Evolutionary conservation across 1,140 invertebrate species (phyloP), one percentile per base, ranked within the genome.

Genomic region (Nasonia giraulti): DNA sequence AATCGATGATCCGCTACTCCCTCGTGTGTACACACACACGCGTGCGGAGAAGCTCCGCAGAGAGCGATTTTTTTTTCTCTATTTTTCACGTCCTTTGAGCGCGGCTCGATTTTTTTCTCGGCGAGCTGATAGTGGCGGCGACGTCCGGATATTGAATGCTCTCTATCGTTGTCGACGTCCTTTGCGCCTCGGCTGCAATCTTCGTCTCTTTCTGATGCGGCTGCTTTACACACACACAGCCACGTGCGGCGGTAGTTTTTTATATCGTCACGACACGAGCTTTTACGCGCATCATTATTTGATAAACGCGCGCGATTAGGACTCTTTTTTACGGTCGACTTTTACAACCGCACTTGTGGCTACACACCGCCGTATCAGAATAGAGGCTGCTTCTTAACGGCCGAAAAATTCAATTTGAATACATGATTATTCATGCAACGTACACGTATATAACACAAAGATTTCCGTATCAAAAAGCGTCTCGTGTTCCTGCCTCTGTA

Each of bases 71-170:
- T 62, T 62, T 62, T 62, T 62, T 62, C 17, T 62, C 17, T 62
- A 62, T 62, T 62, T n/a, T n/a, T 7, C 20, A 62, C 55, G 20
- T 31, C 80, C 69, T 82, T 55, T 82, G 44, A 47, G 80, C 86
- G 6, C 23, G 12, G 37, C 50, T 80, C 66, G 37, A 80, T 66
- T 80, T 80, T 44, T 69, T 31, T 69, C 33, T 71, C 55, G 55
- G 17, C 55, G 55, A 62, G 6, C 55, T n/a, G 55, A 62, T 62
- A 62, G 17, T 14, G 47, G 14, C 47, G 47, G 47, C 20, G 55
- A 62, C 83, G 68, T 23, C 77, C 78, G 83, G 83, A 85, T 85
- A 85, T 85, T 85, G 71, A 81, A 80, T 85, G 73, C 55, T 68
- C 55, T 68, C 79, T 31, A 81, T 76, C 78, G 68, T 69, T 23